Evolutionary conservation across 2,797 vertebrate species (phyloP).

Genomic region (Acipenser transmontanus): DNA sequence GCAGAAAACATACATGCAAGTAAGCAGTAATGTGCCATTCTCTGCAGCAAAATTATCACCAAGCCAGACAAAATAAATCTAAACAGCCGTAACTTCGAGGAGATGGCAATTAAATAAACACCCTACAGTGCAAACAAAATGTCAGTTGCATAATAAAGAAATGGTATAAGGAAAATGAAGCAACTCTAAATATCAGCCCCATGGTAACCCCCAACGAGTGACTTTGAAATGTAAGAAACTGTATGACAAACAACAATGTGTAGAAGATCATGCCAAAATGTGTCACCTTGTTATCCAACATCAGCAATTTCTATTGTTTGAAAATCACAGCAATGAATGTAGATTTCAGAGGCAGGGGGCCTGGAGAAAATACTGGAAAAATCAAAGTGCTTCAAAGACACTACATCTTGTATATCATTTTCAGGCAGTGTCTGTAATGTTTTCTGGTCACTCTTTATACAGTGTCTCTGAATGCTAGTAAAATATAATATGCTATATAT

Average conservation of each 20-base stretch:
- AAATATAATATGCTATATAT: too few relatives aligned
- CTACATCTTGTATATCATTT: too few relatives aligned
- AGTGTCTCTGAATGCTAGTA: too few relatives aligned
- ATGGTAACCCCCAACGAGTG: constrained; percentile 6
- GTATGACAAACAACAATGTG: background rate
- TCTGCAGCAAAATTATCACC: too few relatives aligned
- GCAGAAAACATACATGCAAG: too few relatives aligned
- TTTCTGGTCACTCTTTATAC: too few relatives aligned
- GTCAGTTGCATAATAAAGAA: background rate
- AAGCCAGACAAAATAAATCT: too few relatives aligned
- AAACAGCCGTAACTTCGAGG: background rate
- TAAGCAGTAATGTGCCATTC: too few relatives aligned
- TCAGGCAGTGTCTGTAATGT: too few relatives aligned
- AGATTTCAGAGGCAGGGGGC: too few relatives aligned
- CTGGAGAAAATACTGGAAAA: too few relatives aligned
- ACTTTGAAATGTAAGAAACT: background rate
- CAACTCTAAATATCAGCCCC: background rate
- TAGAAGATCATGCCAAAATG: background rate
- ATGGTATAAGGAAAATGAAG: background rate
- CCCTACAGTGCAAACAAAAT: constrained; percentile 7
- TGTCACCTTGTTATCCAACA: background rate
- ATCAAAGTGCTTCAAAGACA: too few relatives aligned
- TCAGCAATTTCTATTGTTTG: background rate
- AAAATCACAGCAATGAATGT: background rate
- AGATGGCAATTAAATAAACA: constrained; percentile 11